Percentiles rank a stretch among this genome's conserved stretches.
Conservation (phyloP, 1,140 invertebrate genomes). For the Halesus radiatus region DNA sequence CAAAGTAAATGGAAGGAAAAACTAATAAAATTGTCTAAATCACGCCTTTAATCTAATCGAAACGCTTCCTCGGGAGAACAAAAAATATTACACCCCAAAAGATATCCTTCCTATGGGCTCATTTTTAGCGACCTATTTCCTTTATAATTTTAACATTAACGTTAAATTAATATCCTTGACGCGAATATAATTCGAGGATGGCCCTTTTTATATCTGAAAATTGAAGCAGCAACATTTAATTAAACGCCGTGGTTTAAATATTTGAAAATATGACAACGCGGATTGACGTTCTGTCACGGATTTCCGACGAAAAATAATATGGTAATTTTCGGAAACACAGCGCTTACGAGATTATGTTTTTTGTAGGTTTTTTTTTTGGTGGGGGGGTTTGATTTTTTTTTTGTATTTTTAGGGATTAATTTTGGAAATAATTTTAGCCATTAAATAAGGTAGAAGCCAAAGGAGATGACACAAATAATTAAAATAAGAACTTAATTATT, state of each 20-base stretch:
- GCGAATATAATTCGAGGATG: conserved; percentile 30
- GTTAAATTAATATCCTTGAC: conserved; percentile 38
- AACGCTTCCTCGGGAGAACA: conserved; percentile 23
- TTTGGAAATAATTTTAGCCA: too few species aligned
- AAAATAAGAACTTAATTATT: too few species aligned
- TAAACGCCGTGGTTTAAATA: conserved; percentile 27
- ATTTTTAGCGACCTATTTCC: conserved; percentile 21
- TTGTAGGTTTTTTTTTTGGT: too few species aligned
- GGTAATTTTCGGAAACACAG: background rate
- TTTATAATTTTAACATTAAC: conserved; percentile 32
- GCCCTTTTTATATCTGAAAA: conserved; percentile 29
- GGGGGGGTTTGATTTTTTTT: too few species aligned
- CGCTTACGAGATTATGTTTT: background rate
- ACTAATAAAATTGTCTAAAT: conserved; percentile 20
- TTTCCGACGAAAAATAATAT: background rate
- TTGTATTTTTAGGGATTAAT: too few species aligned
- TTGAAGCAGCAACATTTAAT: conserved; percentile 31
- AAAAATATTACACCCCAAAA: conserved; percentile 12
- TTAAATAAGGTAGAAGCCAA: too few species aligned
- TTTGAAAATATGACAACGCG: conserved; percentile 2
- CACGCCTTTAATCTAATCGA: conserved; percentile 30
- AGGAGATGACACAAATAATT: too few species aligned
- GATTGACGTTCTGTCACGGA: background rate
- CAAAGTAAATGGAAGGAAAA: conserved; percentile 4
- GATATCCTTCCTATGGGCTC: background rate